Conservation (phyloP, 2,797 vertebrate genomes). For the Acrocephalus scirpaceus region DNA sequence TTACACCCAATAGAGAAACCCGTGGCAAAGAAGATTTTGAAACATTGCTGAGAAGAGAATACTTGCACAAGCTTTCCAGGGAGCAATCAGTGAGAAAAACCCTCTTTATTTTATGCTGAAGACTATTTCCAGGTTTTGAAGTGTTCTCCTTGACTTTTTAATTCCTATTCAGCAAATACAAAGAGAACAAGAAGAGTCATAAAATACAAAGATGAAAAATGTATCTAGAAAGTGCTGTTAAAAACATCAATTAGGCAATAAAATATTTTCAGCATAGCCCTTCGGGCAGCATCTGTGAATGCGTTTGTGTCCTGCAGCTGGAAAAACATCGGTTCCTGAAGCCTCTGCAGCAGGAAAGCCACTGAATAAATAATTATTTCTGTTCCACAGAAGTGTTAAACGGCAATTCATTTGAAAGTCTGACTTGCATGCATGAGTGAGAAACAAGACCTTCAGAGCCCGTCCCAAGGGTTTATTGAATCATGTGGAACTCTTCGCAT, state of each 20-base stretch:
- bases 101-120: not conserved
- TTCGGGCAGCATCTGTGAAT: not conserved
- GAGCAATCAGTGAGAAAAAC: not conserved
- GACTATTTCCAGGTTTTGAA: slow-evolving; percentile 9
- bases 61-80: not conserved
- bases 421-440: not conserved
- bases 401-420: not conserved
- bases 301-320: not conserved
- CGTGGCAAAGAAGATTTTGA: not conserved
- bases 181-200: not conserved
- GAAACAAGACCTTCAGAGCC: not conserved
- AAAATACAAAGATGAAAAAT: not conserved
- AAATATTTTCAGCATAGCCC: not conserved
- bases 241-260: slow-evolving; percentile 34
- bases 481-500: not conserved
- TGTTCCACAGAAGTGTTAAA: not conserved
- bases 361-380: not conserved
- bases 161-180: slow-evolving; percentile 1
- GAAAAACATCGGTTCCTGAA: not conserved
- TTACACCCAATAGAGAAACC: not conserved
- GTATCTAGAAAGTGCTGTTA: not conserved
- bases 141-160: not conserved
- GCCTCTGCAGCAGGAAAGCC: not conserved
- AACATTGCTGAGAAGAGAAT: not conserved
- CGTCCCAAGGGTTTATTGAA: not conserved